phyloP scores from a whole-genome alignment of 2,113 vertebrate genomes.

The Picathartes gymnocephalus region DNA sequence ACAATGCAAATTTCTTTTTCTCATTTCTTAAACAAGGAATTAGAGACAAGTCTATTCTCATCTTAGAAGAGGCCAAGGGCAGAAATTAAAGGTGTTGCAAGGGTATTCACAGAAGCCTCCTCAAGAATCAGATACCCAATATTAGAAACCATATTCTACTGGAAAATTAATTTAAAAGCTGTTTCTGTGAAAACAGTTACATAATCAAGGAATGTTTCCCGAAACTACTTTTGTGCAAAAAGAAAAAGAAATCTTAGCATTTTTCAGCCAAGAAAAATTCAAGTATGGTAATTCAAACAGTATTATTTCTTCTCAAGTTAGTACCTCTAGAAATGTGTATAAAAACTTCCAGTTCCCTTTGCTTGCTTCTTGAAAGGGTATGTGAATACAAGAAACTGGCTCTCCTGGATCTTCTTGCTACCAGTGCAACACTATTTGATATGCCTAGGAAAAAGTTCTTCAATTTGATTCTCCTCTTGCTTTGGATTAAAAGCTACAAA shows the following conservation, averaged over 20 bases:
- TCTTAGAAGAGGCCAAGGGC: background rate
- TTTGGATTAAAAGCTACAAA: background rate
- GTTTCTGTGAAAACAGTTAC: background rate
- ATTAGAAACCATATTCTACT: background rate
- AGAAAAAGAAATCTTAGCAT: background rate
- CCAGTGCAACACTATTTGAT: background rate
- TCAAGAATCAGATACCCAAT: background rate
- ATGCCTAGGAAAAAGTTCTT: background rate
- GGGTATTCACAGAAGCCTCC: background rate
- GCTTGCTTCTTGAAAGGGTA: background rate
- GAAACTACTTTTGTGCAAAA: background rate
- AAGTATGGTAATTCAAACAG: background rate
- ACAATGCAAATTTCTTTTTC: background rate
- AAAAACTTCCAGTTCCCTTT: background rate
- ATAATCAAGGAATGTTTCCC: background rate
- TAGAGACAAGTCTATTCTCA: background rate
- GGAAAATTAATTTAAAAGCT: background rate
- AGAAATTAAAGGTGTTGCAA: background rate
- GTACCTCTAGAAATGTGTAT: background rate
- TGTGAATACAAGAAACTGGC: background rate
- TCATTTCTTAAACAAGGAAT: background rate
- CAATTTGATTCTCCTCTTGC: background rate
- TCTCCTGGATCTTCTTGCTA: background rate
- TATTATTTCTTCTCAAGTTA: background rate
- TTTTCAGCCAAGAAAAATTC: background rate